Evolutionary conservation across 2,888 invertebrate species (phyloP), one percentile per base, ranked within the genome.

Genomic region (Tetragonisca angustula): DNA sequence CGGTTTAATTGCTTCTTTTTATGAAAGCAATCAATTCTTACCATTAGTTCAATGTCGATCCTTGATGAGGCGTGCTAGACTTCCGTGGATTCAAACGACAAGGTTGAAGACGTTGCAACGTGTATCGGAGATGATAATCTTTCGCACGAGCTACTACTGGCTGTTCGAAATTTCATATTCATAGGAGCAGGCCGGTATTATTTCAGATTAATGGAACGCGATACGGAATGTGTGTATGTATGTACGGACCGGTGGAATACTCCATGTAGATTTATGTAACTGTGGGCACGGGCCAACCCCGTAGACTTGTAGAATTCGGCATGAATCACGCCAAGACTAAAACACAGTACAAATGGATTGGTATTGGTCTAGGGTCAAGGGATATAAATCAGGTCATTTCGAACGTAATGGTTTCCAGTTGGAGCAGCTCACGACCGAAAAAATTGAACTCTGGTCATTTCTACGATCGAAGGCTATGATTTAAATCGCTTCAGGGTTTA

Each of bases 111-210:
- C 32, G 54, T 43, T 21, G 4, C 32, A 0, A n/a, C 27, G 6
- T 19, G 4, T n/a, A 73, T 27, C 21, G 2, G 15, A 4, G 15
- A 49, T 27, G 15, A 24, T 5, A 32, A 21, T 62, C 27, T n/a
- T 13, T 64, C 13, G 19, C 13, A 52, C 19, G 21, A 52, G 9
- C 5, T 13, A 43, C 17, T n/a, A 43, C 17, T n/a, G 4, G 15
- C 15, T 65, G 4, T 67, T 52, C 15, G 52, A n/a, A n/a, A 54
- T 69, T 69, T 52, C 27, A 69, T 69, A 27, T 69, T 69, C 24
- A 50, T 13, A 49, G 13, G 24, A 27, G 68, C 24, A 2, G 49
- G 50, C 11, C 24, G 15, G n/a, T 17, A 43, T 43, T 49, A 68
- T 68, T 68, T 50, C 49, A 19, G n/a, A 49, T 49, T 19, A 24